phyloP scores from a whole-genome alignment of 2,113 vertebrate species.

The Corythoichthys intestinalis region DNA sequence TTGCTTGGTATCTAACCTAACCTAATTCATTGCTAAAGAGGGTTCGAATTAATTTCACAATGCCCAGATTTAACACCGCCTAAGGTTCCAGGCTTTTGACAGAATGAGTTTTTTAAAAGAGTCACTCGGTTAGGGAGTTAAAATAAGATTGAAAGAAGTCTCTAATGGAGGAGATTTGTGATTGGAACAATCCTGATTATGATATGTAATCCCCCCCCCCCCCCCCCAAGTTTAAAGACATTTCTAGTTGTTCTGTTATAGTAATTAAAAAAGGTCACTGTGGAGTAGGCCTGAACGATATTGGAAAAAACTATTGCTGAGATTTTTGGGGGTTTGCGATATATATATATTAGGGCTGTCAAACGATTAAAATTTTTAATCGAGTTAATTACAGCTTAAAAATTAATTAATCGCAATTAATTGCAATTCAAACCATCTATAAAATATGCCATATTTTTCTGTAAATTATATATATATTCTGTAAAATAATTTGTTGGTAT shows the following conservation, averaged over 20 bases:
- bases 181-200: conserved; percentile 43
- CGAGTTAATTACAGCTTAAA: too few species aligned
- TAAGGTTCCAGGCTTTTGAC: conserved; percentile 70
- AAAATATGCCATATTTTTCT: too few species aligned
- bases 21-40: conserved; percentile 72
- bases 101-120: conserved; percentile 76
- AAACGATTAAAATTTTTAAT: too few species aligned
- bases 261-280: not conserved
- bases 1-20: conserved; percentile 68
- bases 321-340: too few species aligned
- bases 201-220: conserved; percentile 2
- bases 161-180: conserved; percentile 41
- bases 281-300: not conserved
- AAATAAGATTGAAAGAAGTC: conserved; percentile 57
- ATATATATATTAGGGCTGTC: too few species aligned
- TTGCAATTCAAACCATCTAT: too few species aligned
- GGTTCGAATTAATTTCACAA: conserved; percentile 77
- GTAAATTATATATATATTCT: too few species aligned
- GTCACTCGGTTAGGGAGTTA: conserved; percentile 67
- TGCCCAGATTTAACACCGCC: conserved; percentile 78
- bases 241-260: not conserved
- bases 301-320: too few species aligned
- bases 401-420: too few species aligned
- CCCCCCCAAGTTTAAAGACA: not conserved
- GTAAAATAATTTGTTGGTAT: too few species aligned